phyloP scores from a whole-genome alignment of 2,113 vertebrate genomes.

The Sinosuthora webbiana region DNA sequence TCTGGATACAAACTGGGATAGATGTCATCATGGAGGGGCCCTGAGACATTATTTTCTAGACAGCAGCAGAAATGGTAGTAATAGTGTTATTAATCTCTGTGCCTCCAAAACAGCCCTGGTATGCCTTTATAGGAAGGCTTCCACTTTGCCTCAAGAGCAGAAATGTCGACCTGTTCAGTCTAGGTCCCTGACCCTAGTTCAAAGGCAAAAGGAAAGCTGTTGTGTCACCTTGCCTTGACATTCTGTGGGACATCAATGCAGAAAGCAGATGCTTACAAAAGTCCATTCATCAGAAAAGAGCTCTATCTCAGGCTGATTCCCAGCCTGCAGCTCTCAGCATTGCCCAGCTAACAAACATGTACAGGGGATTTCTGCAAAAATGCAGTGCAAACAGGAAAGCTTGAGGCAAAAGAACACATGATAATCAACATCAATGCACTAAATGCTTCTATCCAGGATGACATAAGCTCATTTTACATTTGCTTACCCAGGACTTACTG shows the following conservation, averaged over 20 bases:
- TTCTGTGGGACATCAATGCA: background rate
- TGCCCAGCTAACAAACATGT: background rate
- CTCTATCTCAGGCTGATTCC: background rate
- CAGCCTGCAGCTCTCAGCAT: background rate
- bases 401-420: background rate
- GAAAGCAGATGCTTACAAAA: background rate
- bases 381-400: background rate
- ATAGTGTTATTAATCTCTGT: background rate
- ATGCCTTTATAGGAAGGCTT: background rate
- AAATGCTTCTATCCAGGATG: background rate
- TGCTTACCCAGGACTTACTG: background rate
- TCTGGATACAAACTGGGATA: background rate
- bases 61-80: background rate
- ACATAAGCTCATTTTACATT: background rate
- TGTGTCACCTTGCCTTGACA: background rate
- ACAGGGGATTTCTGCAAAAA: background rate
- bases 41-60: background rate
- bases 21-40: background rate
- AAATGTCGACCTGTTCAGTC: fast-evolving
- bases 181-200: background rate
- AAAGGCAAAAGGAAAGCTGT: background rate
- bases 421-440: background rate
- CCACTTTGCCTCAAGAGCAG: background rate
- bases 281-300: background rate
- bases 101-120: background rate